Percentiles rank a stretch among this genome's conserved stretches.
These are phyloP conservation scores for Clavelina lepadiformis DNA, from an alignment of 23 tunicate genomes.

Conservation along the genomic window DNA sequence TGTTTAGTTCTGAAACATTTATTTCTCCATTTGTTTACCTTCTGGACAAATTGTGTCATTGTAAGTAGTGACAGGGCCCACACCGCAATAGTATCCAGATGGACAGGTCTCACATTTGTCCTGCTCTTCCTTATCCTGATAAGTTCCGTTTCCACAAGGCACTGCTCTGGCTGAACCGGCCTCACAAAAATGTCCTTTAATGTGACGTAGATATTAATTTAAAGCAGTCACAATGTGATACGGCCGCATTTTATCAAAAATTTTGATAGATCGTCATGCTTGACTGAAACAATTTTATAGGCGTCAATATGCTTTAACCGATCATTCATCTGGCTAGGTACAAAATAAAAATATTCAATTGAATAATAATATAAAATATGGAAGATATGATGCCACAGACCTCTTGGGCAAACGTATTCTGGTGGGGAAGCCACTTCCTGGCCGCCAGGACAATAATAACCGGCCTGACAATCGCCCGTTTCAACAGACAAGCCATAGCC, in stretches of 20 bases:
- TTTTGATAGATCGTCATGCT: neutral
- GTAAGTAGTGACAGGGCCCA: slow-evolving; percentile 59
- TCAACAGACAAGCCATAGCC: slow-evolving; percentile 35
- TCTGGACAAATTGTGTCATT: slow-evolving; percentile 62
- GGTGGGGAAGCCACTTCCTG: slow-evolving; percentile 36
- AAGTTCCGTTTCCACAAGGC: slow-evolving; percentile 86
- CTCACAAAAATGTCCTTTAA: slow-evolving; percentile 53
- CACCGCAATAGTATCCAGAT: slow-evolving; percentile 91
- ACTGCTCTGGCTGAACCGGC: slow-evolving; percentile 21
- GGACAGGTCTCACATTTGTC: slow-evolving; percentile 66
- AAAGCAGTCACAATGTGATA: neutral
- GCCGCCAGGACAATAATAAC: slow-evolving; percentile 79
- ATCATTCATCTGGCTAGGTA: too few species aligned
- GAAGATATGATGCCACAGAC: too few species aligned
- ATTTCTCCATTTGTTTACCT: slow-evolving; percentile 16
- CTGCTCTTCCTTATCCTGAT: slow-evolving; percentile 49
- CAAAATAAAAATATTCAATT: too few species aligned
- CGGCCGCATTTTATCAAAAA: neutral
- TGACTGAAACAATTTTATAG: neutral
- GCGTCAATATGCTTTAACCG: neutral
- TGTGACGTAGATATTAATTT: slow-evolving; percentile 7
- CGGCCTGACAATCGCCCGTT: slow-evolving; percentile 52
- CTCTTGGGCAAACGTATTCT: slow-evolving; percentile 52
- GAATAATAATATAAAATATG: too few species aligned
- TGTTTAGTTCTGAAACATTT: neutral